phyloP scores from a whole-genome alignment of 2,888 invertebrate species.

The Eulithis testata region DNA sequence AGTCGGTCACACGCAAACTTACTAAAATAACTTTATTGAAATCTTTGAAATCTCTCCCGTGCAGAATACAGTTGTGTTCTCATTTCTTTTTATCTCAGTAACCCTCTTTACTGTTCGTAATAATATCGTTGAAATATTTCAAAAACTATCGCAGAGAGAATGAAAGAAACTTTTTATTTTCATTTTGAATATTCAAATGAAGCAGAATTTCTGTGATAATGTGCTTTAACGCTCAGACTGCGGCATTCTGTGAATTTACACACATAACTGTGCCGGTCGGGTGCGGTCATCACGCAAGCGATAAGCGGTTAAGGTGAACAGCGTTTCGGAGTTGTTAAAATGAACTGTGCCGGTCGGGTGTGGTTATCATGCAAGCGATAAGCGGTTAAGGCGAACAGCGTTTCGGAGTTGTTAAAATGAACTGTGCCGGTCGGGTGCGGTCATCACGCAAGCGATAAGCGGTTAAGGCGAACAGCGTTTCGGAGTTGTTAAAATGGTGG shows the following conservation, averaged over 20 bases:
- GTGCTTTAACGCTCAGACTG: conserved; percentile 25
- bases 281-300: conserved; percentile 4
- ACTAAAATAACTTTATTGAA: too few species aligned
- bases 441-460: conserved; percentile 1
- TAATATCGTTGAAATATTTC: conserved; percentile 10
- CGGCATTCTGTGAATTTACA: conserved; percentile 33
- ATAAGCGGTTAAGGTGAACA: too few species aligned
- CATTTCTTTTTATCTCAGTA: neutral
- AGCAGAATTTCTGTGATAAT: conserved; percentile 19
- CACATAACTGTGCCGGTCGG: conserved; percentile 10
- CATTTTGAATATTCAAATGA: conserved; percentile 23
- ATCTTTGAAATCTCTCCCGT: too few species aligned
- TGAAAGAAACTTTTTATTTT: conserved; percentile 10
- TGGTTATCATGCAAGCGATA: conserved; percentile 2
- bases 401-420: too few species aligned
- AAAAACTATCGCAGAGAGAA: conserved; percentile 12
- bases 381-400: too few species aligned
- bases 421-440: conserved; percentile 6
- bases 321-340: too few species aligned
- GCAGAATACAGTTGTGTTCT: too few species aligned
- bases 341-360: too few species aligned
- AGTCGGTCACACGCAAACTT: too few species aligned
- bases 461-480: too few species aligned
- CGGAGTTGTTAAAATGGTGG: too few species aligned
- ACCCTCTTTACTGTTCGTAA: neutral